These are phyloP conservation scores for Pampusana beccarii DNA, from an alignment of 2,113 vertebrate species.

Conservation along the genomic window DNA sequence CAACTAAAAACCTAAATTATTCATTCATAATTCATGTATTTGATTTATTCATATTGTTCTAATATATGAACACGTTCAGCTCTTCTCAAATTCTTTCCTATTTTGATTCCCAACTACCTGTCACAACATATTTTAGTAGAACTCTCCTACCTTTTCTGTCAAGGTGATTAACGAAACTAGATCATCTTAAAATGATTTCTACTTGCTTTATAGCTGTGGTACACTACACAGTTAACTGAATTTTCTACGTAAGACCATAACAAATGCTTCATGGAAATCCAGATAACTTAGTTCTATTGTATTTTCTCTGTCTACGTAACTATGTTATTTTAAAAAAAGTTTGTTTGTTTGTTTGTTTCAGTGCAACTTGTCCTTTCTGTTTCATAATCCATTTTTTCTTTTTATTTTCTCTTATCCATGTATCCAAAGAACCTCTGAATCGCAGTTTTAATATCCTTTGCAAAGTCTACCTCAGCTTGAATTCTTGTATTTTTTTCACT, in stretches of 20 bases:
- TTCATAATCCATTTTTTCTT: background rate
- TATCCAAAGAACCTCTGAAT: background rate
- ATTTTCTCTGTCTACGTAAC: background rate
- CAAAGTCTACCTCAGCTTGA: background rate
- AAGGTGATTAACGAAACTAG: background rate
- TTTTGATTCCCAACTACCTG: background rate
- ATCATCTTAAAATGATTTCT: background rate
- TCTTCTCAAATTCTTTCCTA: background rate
- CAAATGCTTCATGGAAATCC: background rate
- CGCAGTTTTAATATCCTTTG: background rate
- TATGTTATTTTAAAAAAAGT: no score
- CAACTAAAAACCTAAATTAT: background rate
- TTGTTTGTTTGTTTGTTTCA: no score
- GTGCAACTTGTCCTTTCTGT: background rate
- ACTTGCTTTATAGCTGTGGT: background rate
- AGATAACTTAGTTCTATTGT: background rate
- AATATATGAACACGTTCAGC: background rate
- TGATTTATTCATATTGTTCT: background rate
- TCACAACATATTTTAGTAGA: background rate
- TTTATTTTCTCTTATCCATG: background rate
- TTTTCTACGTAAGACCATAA: background rate
- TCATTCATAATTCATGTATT: background rate
- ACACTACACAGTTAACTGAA: background rate
- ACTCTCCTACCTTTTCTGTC: background rate
- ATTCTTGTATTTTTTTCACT: background rate